Conservation (phyloP, 2,113 vertebrate species). For the Nestor notabilis region DNA sequence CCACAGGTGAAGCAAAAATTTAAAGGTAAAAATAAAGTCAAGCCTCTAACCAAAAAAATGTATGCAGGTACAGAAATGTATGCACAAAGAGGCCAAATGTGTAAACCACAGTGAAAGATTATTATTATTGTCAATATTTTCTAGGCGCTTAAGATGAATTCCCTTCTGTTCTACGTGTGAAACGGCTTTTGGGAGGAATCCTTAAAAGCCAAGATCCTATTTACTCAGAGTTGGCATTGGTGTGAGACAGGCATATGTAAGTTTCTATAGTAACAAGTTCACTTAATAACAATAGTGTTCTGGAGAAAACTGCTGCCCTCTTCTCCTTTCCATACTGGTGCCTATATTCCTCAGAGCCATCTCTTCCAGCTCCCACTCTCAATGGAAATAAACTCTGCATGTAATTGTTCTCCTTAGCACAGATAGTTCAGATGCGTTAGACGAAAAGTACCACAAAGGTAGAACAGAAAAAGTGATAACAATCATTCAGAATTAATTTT, state of each 20-base stretch:
- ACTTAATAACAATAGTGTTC: background rate
- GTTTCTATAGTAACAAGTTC: background rate
- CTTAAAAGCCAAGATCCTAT: background rate
- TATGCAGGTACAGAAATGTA: background rate
- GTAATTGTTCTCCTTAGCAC: background rate
- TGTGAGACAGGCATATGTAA: background rate
- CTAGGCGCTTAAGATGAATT: background rate
- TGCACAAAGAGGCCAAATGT: background rate
- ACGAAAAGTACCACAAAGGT: background rate
- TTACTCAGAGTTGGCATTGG: background rate
- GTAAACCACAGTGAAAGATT: background rate
- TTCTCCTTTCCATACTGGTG: background rate
- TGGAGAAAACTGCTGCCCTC: background rate
- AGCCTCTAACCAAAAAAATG: background rate
- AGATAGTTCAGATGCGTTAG: background rate
- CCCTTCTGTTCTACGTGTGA: background rate
- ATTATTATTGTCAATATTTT: background rate
- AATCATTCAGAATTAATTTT: background rate
- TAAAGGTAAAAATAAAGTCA: background rate
- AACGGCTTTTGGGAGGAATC: background rate
- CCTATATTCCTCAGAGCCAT: background rate
- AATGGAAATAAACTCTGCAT: background rate
- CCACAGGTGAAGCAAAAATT: background rate
- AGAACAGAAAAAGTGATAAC: background rate
- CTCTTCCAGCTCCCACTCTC: background rate